Percentiles rank a stretch among this genome's conserved stretches.
Evolutionary conservation across 2,888 invertebrate species (phyloP).

Genomic region (Pseudococcus longispinus): DNA sequence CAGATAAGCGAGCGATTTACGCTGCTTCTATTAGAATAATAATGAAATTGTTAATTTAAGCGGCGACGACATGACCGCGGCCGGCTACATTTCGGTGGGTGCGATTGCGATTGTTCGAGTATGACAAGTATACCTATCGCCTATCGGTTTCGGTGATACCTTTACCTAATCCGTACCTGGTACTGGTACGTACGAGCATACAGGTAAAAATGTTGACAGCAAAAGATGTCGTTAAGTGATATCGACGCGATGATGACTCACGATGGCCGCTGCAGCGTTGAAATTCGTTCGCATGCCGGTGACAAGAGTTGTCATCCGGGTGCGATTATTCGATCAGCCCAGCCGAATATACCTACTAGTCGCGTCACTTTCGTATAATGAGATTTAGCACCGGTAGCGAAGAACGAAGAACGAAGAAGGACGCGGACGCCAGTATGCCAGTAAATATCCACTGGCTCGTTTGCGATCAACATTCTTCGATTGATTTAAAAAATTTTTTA

Average conservation of each 20-base stretch:
- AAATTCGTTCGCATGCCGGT: neutral
- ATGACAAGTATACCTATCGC: neutral
- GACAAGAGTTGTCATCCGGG: neutral
- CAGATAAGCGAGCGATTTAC: constrained; percentile 35
- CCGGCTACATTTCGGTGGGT: neutral
- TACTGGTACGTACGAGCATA: neutral
- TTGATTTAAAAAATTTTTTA: neutral
- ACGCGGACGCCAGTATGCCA: neutral
- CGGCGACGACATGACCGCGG: neutral
- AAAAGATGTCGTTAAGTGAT: constrained; percentile 18
- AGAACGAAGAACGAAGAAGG: neutral
- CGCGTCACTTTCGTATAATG: neutral
- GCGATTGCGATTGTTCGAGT: neutral
- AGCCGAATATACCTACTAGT: neutral
- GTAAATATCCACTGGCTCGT: neutral
- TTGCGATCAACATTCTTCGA: neutral
- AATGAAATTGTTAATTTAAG: constrained; percentile 36
- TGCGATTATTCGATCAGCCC: neutral
- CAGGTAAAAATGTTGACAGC: neutral
- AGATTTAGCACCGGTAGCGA: neutral
- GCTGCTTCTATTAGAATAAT: constrained; percentile 17
- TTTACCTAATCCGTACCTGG: too few species aligned
- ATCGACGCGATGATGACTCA: neutral
- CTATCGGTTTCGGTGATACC: too few species aligned
- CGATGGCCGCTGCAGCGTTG: neutral